Evolutionary conservation across 2,888 invertebrate genomes (phyloP).

Genomic region (Carabus problematicus): DNA sequence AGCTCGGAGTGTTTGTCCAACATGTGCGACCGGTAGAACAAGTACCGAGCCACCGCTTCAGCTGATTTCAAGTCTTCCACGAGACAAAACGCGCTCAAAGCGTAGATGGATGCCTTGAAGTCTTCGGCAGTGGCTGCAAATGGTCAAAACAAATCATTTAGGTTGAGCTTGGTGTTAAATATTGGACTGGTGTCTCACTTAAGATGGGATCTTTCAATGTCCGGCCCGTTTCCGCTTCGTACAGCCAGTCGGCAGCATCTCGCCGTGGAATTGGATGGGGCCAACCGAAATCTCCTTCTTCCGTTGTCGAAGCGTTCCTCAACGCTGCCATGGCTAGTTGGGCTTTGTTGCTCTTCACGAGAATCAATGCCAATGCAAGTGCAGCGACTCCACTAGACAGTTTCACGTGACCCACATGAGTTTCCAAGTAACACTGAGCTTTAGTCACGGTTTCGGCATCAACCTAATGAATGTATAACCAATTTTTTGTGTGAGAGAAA

Average conservation of each 20-base stretch:
- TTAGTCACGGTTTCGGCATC: slow-evolving; percentile 60
- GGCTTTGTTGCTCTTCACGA: slow-evolving; percentile 59
- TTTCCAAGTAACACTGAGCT: slow-evolving; percentile 66
- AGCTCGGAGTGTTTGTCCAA: slow-evolving; percentile 68
- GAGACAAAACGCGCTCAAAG: slow-evolving; percentile 66
- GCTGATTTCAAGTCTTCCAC: slow-evolving; percentile 69
- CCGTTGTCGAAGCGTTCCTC: slow-evolving; percentile 68
- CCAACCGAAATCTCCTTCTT: slow-evolving; percentile 75
- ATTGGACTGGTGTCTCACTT: slow-evolving; percentile 44
- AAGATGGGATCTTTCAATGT: slow-evolving; percentile 64
- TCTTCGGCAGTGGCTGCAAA: slow-evolving; percentile 64
- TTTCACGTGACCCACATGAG: slow-evolving; percentile 63
- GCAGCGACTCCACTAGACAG: slow-evolving; percentile 68
- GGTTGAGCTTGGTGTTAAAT: background rate
- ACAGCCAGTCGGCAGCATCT: slow-evolving; percentile 70
- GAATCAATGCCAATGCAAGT: slow-evolving; percentile 66
- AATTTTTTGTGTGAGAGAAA: too few relatives aligned
- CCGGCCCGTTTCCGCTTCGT: slow-evolving; percentile 65
- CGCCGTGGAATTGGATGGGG: slow-evolving; percentile 63
- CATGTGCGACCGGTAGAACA: slow-evolving; percentile 72
- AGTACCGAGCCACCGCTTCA: slow-evolving; percentile 69
- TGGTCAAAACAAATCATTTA: slow-evolving; percentile 17
- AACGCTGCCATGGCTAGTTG: slow-evolving; percentile 67
- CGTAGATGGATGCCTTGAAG: slow-evolving; percentile 69
- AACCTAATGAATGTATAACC: slow-evolving; percentile 35